Percentiles rank a stretch among this genome's conserved stretches.
Conservation (phyloP, 35 echinoderm and acorn worm genomes). For the Lytechinus variegatus region DNA sequence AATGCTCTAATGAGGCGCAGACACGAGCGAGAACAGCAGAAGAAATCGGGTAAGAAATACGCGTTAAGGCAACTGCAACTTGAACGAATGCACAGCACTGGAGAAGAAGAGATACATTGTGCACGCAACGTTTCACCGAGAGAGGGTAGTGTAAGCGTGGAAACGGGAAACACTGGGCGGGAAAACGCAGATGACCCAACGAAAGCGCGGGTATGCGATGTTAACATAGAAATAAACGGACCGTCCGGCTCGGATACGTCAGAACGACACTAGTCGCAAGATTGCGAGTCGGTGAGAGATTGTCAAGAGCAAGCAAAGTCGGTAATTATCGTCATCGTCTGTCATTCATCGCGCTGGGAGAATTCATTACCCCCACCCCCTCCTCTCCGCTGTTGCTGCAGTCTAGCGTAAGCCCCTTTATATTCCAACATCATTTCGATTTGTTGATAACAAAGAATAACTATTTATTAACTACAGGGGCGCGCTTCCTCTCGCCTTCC, state of each 20-base stretch:
- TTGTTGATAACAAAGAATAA: conserved; percentile 14
- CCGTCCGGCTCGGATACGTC: neutral
- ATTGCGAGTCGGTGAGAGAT: neutral
- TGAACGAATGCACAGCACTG: neutral
- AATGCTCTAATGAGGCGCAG: neutral
- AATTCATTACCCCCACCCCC: neutral
- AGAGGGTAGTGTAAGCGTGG: neutral
- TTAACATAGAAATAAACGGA: neutral
- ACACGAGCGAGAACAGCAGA: neutral
- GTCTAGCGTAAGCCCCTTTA: neutral
- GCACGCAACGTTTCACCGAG: neutral
- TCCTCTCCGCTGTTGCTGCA: neutral
- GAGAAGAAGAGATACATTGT: neutral
- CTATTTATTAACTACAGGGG: neutral
- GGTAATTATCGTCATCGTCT: neutral
- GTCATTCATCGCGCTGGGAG: neutral
- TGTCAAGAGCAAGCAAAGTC: neutral
- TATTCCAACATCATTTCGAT: neutral
- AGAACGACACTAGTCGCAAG: neutral
- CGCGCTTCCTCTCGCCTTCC: neutral
- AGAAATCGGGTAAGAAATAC: neutral
- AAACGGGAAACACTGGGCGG: neutral
- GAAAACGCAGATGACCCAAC: neutral
- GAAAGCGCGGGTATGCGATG: neutral
- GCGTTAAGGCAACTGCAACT: neutral